Conservation (phyloP, 2,888 invertebrate genomes). For the Rotaria macrura region DNA sequence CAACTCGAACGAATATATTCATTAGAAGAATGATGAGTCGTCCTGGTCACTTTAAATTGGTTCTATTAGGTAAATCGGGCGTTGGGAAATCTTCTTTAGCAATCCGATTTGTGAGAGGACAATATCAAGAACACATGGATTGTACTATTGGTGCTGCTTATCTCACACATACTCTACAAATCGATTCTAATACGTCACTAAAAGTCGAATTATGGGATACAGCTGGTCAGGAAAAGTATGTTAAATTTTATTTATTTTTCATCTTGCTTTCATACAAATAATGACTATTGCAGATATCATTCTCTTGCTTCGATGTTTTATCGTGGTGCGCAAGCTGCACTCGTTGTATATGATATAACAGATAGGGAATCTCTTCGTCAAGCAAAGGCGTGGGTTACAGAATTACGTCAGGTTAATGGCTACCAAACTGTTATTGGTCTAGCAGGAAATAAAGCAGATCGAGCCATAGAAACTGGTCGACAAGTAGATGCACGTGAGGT, state of each 20-base stretch:
- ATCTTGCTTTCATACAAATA: neutral
- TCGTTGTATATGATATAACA: constrained; percentile 99
- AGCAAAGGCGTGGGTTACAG: constrained; percentile 99
- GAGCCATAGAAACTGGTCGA: constrained; percentile 70
- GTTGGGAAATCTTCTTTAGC: constrained; percentile 99
- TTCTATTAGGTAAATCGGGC: constrained; percentile 92
- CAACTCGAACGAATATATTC: neutral
- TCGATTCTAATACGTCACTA: constrained; percentile 85
- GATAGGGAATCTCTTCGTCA: constrained; percentile 95
- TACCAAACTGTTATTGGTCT: constrained; percentile 91
- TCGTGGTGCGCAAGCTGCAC: constrained; percentile 69
- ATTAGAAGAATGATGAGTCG: neutral
- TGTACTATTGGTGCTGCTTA: constrained; percentile 94
- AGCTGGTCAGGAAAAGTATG: constrained; percentile 79
- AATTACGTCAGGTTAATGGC: constrained; percentile 92
- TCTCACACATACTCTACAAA: constrained; percentile 95
- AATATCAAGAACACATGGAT: constrained; percentile 99
- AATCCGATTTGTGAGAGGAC: constrained; percentile 96
- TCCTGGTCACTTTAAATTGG: constrained; percentile 70
- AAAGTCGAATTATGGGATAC: constrained; percentile 99
- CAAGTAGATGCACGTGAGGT: constrained; percentile 71
- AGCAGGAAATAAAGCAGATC: constrained; percentile 95
- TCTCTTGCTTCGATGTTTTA: constrained; percentile 95
- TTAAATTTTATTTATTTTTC: too few species aligned
- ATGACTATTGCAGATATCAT: constrained; percentile 60